phyloP scores from a whole-genome alignment of 2,113 vertebrate species.

The Pongo pygmaeus region DNA sequence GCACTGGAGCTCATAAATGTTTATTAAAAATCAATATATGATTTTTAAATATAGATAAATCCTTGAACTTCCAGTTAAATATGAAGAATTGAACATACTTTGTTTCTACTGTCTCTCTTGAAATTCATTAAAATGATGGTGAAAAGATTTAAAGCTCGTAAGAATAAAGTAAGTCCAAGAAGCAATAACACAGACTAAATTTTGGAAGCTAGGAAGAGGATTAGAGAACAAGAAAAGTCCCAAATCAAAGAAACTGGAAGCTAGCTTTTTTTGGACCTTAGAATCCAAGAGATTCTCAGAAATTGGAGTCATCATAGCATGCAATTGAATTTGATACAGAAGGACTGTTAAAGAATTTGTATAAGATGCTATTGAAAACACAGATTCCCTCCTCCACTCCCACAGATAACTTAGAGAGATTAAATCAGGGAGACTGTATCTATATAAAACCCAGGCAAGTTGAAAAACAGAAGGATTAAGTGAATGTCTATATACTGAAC shows the following conservation, averaged over 20 bases:
- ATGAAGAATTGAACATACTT: not conserved
- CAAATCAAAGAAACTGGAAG: not conserved
- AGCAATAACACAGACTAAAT: not conserved
- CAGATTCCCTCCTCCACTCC: not conserved
- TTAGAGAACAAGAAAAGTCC: not conserved
- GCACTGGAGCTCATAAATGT: not conserved
- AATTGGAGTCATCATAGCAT: not conserved
- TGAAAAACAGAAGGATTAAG: not conserved
- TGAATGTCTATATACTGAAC: not conserved
- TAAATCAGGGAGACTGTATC: not conserved
- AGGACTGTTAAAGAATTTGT: not conserved
- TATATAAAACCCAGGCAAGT: not conserved
- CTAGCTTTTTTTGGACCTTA: not conserved
- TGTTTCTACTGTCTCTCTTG: not conserved
- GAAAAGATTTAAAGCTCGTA: not conserved
- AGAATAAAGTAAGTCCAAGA: slow-evolving; percentile 20
- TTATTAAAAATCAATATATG: not conserved
- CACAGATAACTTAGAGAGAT: not conserved
- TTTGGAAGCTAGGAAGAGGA: not conserved
- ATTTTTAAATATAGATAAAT: not conserved
- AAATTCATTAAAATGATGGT: not conserved
- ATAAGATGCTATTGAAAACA: not conserved
- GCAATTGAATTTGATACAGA: not conserved
- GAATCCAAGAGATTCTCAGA: not conserved
- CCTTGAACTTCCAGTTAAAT: not conserved